These are phyloP conservation scores for Gymnocypris eckloni DNA, from an alignment of 2,797 vertebrate species.

Conservation along the genomic window DNA sequence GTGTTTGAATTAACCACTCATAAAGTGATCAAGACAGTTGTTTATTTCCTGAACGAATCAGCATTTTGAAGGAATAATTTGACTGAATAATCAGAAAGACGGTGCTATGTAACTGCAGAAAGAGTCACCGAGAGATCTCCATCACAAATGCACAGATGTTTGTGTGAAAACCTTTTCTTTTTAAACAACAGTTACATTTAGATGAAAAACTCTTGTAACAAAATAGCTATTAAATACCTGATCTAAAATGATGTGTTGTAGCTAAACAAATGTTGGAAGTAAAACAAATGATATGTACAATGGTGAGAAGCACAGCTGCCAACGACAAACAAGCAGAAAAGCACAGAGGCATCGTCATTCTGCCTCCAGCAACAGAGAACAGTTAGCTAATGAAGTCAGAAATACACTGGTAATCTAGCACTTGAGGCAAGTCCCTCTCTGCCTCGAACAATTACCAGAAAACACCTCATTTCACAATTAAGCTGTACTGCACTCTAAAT, in stretches of 20 bases:
- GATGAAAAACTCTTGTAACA: neutral
- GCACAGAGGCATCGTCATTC: neutral
- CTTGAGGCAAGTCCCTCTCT: conserved; percentile 29
- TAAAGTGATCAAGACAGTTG: neutral
- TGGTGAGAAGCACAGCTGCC: neutral
- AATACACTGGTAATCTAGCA: conserved; percentile 33
- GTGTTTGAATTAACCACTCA: neutral
- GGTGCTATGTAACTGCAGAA: neutral
- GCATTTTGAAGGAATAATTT: neutral
- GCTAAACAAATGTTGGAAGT: neutral
- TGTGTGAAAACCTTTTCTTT: neutral
- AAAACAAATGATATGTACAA: neutral
- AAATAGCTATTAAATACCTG: neutral
- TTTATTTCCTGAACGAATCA: neutral
- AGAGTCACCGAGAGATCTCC: neutral
- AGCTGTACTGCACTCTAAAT: too few species aligned
- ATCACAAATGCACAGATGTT: too few species aligned
- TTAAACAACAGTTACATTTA: neutral
- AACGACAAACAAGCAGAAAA: neutral
- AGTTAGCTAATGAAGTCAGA: conserved; percentile 34
- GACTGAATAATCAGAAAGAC: neutral
- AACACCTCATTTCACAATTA: too few species aligned
- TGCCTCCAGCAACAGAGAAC: conserved; percentile 25
- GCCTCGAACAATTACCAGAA: neutral
- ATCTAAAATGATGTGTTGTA: conserved; percentile 8